Base-by-base conservation (phyloP, 2,797 vertebrate species). In the Austrolebias charrua region DNA sequence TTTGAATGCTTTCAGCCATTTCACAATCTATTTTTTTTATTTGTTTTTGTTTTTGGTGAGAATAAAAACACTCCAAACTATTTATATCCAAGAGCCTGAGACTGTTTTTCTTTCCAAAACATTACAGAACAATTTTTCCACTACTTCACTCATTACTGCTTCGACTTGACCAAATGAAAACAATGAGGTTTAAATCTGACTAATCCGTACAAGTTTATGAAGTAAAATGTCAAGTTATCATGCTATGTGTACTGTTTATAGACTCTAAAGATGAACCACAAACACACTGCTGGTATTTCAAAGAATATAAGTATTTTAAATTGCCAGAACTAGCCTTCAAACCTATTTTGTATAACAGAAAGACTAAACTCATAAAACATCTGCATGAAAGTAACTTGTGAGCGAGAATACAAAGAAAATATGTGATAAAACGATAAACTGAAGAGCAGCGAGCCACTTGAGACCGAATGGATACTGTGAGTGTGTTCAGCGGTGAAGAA, bases 401-500 rank as follows among this genome's bases (percentile, higher is more conserved):
- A 62, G 47, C 63, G 50, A 3, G 40, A 57, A 69, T 71, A 38
- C 56, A 59, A 47, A 71, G 55, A 16, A 56, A 74, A 63, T 18
- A 33, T 29, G 49, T 50, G 56, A 71, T 73, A 71, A 60, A 71
- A 79, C 4, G 15, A 28, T 55, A 55, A 69, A 47, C 55, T 63
- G 56, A 81, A 71, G 72, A 59, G 57, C 38, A 60, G 63, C 28
- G 56, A 76, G 70, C 20, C 20, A 63, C 46, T 76, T 81, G 75
- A 76, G 80, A 66, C 65, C 13, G 51, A 66, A 66, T 6, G 68
- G 47, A 60, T 59, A 50, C 58, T 65, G 70, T 42, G 50, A 76
- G 80, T 6, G 48, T 28, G 62, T 72, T 81, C 55, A 60, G 75
- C 48, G 38, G 51, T 63, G 71, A 74, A 87, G 84, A 83, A 88